Evolutionary conservation across 1,140 invertebrate species (phyloP).

Genomic region (Drosophila persimilis): DNA sequence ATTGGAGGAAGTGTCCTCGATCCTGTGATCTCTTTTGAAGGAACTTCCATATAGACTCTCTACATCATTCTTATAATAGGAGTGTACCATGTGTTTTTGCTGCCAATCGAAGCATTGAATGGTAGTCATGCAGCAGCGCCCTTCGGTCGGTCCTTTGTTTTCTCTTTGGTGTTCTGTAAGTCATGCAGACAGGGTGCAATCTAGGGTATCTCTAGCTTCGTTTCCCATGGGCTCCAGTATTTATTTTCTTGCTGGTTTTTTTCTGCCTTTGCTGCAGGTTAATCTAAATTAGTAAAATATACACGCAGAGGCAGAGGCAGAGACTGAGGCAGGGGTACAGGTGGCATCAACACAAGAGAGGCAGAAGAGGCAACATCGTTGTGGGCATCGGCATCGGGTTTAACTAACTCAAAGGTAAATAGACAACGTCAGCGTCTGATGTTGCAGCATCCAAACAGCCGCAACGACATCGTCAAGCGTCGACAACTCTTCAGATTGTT

Average conservation of each 20-base stretch:
- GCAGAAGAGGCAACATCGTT: conserved; percentile 2
- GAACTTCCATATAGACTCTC: no score
- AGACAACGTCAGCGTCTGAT: conserved; percentile 44
- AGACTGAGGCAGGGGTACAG: conserved; percentile 9
- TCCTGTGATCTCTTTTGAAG: no score
- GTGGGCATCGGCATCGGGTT: conserved; percentile 38
- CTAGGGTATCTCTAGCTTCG: no score
- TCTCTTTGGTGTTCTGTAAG: no score
- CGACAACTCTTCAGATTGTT: conserved; percentile 76
- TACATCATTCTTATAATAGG: no score
- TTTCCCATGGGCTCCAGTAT: not conserved
- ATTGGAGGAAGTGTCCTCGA: no score
- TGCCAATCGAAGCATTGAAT: no score
- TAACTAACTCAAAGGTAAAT: conserved; percentile 76
- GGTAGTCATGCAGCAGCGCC: no score
- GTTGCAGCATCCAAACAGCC: conserved; percentile 23
- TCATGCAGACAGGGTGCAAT: no score
- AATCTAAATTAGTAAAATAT: conserved; percentile 82
- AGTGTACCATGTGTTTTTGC: no score
- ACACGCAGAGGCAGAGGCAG: conserved; percentile 57
- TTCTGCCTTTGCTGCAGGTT: conserved; percentile 60
- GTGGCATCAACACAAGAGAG: no score
- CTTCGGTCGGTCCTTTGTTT: no score
- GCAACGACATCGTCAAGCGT: conserved; percentile 64
- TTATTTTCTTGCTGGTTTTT: not conserved